Evolutionary conservation across 2,113 vertebrate species (phyloP).

Genomic region (Saimiri boliviensis): DNA sequence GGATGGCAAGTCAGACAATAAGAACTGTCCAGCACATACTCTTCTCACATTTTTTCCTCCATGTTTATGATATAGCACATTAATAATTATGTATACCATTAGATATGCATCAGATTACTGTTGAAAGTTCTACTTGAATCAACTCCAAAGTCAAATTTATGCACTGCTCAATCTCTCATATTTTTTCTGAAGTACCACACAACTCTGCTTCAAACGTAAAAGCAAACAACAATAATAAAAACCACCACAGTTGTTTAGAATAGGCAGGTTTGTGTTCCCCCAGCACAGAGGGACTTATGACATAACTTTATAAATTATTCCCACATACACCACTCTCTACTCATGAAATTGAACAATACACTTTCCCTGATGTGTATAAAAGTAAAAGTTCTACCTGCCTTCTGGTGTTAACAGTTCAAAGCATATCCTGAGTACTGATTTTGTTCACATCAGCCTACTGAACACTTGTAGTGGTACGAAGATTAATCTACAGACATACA

Average conservation of each 20-base stretch:
- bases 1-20: not conserved
- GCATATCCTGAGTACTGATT: not conserved
- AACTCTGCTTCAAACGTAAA: not conserved
- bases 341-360: not conserved
- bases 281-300: not conserved
- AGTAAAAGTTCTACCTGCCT: not conserved
- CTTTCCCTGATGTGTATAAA: not conserved
- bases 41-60: not conserved
- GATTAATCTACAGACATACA: not conserved
- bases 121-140: constrained; percentile 24
- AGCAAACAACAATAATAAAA: not conserved
- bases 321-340: not conserved
- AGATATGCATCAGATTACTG: constrained; percentile 19
- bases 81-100: not conserved
- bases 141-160: not conserved
- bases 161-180: not conserved
- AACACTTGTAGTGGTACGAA: not conserved
- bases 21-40: not conserved
- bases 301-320: not conserved
- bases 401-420: not conserved
- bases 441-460: not conserved
- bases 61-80: not conserved
- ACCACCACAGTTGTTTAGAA: not conserved
- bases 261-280: not conserved
- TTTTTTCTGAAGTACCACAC: not conserved